Base-by-base conservation (phyloP, 2,113 vertebrate species). In the Lichenostomus cassidix region DNA sequence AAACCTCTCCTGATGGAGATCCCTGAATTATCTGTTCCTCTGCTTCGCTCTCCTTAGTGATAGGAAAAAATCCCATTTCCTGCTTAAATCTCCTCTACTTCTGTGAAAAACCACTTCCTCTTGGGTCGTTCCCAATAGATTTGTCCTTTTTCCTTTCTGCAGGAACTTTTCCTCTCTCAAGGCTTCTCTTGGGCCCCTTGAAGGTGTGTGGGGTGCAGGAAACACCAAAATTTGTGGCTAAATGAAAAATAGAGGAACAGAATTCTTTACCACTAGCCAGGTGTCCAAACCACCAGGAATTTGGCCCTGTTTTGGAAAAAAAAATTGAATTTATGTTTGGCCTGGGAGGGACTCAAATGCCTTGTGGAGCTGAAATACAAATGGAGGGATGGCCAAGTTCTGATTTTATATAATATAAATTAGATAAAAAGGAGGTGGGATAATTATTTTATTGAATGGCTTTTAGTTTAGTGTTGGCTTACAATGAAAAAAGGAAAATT, bases 1-100 rank as follows among this genome's bases (percentile, higher is more conserved):
- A 59, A 53, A 5, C 6, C 9, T 37, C 18, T 76, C 33, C 25
- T 7, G 3, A 13, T 76, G 49, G 53, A 70, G 13, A 37, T 80
- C 3, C 49, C 24, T 25, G 47, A 68, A 33, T 41, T 17, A 74
- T 49, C 64, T 55, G 3, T 41, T 87, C 24, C 13, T 28, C 37
- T 59, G 35, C 28, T 49, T 31, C 17, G 5, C 8, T 60, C 35
- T 77, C 3, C 23, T 90, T 28, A 50, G 11, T 2, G 14, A 16
- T 0, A 47, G 35, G 11, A 22, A 64, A 39, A 63, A 41, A 12
- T 18, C 15, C 2, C 2, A 25, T 15, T n/a, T 64, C 24, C 18
- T 27, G 10, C 12, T 37, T 65, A 42, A 49, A 64, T 33, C 18
- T 50, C 19, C n/a, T 67, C 67, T 73, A 39, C 17, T 68, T n/a